These are phyloP conservation scores for Isaurus tuberculatus DNA, from an alignment of 92 coral and sea anemone genomes.

Conservation along the genomic window DNA sequence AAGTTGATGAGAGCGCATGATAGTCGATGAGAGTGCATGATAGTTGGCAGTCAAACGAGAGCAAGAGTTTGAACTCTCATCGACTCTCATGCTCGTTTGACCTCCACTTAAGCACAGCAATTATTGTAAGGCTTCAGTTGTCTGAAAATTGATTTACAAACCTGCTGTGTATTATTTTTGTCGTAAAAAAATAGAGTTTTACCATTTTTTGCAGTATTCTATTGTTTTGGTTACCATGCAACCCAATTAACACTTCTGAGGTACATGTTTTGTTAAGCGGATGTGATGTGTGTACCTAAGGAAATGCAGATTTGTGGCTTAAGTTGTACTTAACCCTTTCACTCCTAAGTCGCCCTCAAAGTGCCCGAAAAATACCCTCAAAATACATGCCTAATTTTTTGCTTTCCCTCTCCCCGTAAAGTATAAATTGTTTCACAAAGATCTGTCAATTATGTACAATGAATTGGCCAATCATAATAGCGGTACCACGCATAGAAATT, in stretches of 20 bases:
- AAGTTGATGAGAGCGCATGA: no score
- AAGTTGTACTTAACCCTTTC: conserved; percentile 24
- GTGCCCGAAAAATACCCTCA: conserved; percentile 28
- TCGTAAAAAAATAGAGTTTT: neutral
- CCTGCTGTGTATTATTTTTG: neutral
- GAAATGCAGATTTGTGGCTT: neutral
- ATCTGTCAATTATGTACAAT: neutral
- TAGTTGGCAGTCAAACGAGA: no score
- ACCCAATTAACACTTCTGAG: neutral
- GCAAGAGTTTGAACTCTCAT: no score
- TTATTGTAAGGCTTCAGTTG: neutral
- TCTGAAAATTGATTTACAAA: conserved; percentile 5
- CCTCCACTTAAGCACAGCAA: neutral
- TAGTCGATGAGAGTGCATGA: no score
- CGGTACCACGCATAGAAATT: conserved; percentile 15
- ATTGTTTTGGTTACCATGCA: neutral
- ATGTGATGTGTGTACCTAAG: neutral
- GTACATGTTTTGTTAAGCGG: neutral
- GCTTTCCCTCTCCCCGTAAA: conserved; percentile 23
- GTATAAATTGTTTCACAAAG: conserved; percentile 17
- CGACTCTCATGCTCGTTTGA: no score
- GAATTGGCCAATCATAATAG: conserved; percentile 29
- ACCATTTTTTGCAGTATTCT: neutral
- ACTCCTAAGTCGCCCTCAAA: conserved; percentile 29
- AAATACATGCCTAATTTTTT: neutral